Percentiles rank a stretch among this genome's conserved stretches.
Conservation (phyloP, 2,888 invertebrate genomes). For the Dolomedes plantarius region DNA sequence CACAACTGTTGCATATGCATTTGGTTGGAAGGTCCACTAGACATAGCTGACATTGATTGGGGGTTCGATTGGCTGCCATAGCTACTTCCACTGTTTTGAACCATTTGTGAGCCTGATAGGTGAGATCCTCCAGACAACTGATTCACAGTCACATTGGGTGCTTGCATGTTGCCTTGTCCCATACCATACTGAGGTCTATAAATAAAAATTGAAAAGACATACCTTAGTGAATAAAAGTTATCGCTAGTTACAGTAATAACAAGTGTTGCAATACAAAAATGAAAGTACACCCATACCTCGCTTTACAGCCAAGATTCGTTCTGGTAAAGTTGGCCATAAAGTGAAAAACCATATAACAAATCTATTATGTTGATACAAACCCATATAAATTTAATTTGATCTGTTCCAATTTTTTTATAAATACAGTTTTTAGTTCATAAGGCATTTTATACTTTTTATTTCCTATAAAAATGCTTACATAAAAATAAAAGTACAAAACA, state of each 20-base stretch:
- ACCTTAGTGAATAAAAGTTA: background rate
- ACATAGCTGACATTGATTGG: conserved; percentile 54
- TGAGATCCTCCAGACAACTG: conserved; percentile 70
- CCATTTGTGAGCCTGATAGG: conserved; percentile 60
- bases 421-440: too few relatives aligned
- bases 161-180: conserved; percentile 55
- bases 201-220: background rate
- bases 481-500: too few relatives aligned
- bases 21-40: conserved; percentile 56
- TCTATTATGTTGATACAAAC: too few relatives aligned
- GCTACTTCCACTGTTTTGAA: conserved; percentile 50
- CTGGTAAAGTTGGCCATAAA: too few relatives aligned
- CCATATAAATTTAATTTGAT: too few relatives aligned
- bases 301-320: too few relatives aligned
- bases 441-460: too few relatives aligned
- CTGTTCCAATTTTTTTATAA: too few relatives aligned
- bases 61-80: conserved; percentile 61
- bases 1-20: conserved; percentile 69
- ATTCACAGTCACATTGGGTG: conserved; percentile 73
- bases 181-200: conserved; percentile 70
- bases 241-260: background rate
- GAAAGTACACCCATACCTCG: too few relatives aligned
- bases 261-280: background rate
- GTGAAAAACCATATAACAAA: too few relatives aligned
- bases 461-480: too few relatives aligned